Evolutionary conservation across 2,888 invertebrate species (phyloP).

Genomic region (Cryptocheilus praepositus): DNA sequence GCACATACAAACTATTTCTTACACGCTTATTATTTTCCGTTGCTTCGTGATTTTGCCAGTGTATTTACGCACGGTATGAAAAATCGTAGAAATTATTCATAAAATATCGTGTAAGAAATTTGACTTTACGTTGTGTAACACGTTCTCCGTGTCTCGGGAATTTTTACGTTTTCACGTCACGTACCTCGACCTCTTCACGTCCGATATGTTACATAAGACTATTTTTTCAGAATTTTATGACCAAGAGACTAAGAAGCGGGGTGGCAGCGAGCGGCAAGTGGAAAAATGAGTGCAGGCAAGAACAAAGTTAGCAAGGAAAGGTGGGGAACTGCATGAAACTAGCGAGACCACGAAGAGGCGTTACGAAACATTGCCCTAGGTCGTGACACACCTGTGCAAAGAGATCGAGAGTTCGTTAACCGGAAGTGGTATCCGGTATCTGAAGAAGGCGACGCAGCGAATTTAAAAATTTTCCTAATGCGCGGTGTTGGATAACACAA

Average conservation of each 20-base stretch:
- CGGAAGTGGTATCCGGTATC: slow-evolving; percentile 37
- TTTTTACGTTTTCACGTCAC: slow-evolving; percentile 39
- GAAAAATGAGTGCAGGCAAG: no score
- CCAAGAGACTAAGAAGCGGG: background rate
- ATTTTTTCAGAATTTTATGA: background rate
- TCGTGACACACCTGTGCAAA: slow-evolving; percentile 31
- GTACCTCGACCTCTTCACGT: slow-evolving; percentile 7
- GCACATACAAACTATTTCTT: no score
- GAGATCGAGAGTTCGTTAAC: slow-evolving; percentile 39
- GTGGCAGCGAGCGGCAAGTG: background rate
- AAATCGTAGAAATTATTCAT: no score
- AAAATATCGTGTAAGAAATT: background rate
- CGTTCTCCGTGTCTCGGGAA: slow-evolving; percentile 11
- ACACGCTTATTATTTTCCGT: no score
- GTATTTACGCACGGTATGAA: no score
- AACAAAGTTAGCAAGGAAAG: no score
- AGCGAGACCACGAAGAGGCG: slow-evolving; percentile 1
- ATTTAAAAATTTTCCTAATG: slow-evolving; percentile 54
- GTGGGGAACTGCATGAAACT: no score
- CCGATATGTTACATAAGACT: no score
- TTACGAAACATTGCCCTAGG: slow-evolving; percentile 20
- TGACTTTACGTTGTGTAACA: background rate
- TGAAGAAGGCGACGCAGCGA: slow-evolving; percentile 29
- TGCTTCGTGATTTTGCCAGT: no score
- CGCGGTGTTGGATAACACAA: slow-evolving; percentile 28